Evolutionary conservation across 2,797 vertebrate genomes (phyloP).

Genomic region (Anisognathus igniventris): DNA sequence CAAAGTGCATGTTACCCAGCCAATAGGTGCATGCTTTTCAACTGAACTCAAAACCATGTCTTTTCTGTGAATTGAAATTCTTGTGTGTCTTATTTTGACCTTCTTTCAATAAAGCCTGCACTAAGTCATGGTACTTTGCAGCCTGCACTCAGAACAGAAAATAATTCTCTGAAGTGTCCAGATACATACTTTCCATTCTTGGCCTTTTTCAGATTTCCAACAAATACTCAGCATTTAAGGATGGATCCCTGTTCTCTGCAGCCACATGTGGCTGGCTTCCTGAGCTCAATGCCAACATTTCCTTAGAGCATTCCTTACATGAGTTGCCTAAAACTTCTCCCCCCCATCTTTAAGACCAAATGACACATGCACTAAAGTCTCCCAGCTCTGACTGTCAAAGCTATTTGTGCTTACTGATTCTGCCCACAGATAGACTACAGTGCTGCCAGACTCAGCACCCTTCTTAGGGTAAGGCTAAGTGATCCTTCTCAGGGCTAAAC

Average conservation of each 20-base stretch:
- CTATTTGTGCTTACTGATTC: background rate
- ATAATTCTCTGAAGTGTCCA: background rate
- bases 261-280: background rate
- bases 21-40: background rate
- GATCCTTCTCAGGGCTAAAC: background rate
- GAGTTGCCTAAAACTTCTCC: background rate
- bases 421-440: background rate
- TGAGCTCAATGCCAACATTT: background rate
- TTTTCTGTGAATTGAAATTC: background rate
- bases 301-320: background rate
- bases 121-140: background rate
- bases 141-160: background rate
- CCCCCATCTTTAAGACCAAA: background rate
- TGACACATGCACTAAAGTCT: fast-evolving
- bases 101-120: background rate
- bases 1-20: background rate
- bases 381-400: fast-evolving
- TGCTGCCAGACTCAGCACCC: background rate
- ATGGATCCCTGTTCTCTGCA: background rate
- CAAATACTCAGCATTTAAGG: background rate
- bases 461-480: background rate
- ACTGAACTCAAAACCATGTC: background rate
- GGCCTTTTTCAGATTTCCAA: background rate
- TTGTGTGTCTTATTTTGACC: background rate
- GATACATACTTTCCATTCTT: background rate